Evolutionary conservation across 1,140 invertebrate genomes (phyloP).

Genomic region (Drosophila pruinosa): DNA sequence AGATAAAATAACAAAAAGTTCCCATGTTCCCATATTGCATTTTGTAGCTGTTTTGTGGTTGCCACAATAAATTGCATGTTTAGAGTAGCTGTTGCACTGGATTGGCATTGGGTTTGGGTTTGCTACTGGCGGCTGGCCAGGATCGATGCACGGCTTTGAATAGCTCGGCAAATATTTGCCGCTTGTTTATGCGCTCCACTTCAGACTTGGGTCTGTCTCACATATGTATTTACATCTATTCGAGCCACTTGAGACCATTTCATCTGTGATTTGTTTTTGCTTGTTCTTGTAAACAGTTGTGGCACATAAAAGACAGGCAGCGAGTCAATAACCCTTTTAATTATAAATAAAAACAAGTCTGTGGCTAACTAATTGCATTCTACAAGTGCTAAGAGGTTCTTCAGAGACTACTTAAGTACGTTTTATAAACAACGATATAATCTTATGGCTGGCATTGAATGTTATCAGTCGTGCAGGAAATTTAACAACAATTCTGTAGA

Average conservation of each 20-base stretch:
- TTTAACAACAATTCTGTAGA: too few species aligned
- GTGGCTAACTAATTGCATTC: not conserved
- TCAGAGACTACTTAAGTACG: not conserved
- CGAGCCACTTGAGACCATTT: constrained; percentile 31
- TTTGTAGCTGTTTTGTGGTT: constrained; percentile 15
- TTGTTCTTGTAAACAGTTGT: constrained; percentile 16
- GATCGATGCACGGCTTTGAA: constrained; percentile 26
- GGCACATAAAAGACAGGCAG: constrained; percentile 10
- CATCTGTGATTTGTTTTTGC: constrained; percentile 36
- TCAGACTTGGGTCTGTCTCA: constrained; percentile 15
- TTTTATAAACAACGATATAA: not conserved
- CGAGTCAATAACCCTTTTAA: constrained; percentile 42
- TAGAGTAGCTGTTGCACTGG: constrained; percentile 5
- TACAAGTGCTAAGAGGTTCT: not conserved
- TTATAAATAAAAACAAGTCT: constrained; percentile 27
- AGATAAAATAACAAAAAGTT: constrained; percentile 28
- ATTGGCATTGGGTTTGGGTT: not conserved
- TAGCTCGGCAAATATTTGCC: constrained; percentile 18
- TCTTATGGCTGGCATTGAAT: too few species aligned
- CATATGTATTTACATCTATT: not conserved
- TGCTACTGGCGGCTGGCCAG: constrained; percentile 1
- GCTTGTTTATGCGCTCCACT: constrained; percentile 27
- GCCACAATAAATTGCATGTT: constrained; percentile 53
- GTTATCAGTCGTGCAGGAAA: too few species aligned
- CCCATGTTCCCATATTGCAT: constrained; percentile 50